phyloP scores from a whole-genome alignment of 1,140 invertebrate genomes.

The Drosophila oshimai region DNA sequence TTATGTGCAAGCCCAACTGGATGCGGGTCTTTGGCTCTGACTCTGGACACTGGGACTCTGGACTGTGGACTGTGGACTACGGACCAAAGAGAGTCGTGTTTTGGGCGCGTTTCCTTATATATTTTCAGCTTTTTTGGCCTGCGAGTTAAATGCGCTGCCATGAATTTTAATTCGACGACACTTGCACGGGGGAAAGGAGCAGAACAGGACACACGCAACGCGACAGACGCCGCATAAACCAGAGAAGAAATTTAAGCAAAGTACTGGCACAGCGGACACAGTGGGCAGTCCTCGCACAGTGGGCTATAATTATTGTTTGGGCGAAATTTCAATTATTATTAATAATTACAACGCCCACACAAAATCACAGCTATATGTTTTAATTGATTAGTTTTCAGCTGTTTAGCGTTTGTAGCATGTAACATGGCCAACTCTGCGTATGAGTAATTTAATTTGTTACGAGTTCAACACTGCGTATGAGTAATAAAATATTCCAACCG shows the following conservation, averaged over 20 bases:
- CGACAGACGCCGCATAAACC: constrained; percentile 58
- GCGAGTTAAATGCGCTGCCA: constrained; percentile 75
- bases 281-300: constrained; percentile 15
- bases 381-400: too few relatives aligned
- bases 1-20: constrained; percentile 68
- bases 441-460: background rate
- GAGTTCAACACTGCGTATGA: background rate
- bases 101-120: constrained; percentile 24
- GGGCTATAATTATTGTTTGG: background rate
- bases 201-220: constrained; percentile 55
- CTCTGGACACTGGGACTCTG: constrained; percentile 9
- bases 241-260: constrained; percentile 62
- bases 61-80: background rate
- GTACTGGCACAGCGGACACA: constrained; percentile 22
- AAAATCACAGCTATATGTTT: too few relatives aligned
- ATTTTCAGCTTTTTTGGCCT: constrained; percentile 43
- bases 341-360: background rate
- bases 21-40: constrained; percentile 19
- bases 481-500: background rate
- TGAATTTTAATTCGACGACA: constrained; percentile 80
- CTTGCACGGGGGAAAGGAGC: constrained; percentile 43
- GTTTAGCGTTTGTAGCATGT: too few relatives aligned
- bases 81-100: constrained; percentile 3
- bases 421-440: background rate
- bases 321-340: background rate